Conservation (phyloP, 2,113 vertebrate genomes). For the Forbesichthys agassizii region DNA sequence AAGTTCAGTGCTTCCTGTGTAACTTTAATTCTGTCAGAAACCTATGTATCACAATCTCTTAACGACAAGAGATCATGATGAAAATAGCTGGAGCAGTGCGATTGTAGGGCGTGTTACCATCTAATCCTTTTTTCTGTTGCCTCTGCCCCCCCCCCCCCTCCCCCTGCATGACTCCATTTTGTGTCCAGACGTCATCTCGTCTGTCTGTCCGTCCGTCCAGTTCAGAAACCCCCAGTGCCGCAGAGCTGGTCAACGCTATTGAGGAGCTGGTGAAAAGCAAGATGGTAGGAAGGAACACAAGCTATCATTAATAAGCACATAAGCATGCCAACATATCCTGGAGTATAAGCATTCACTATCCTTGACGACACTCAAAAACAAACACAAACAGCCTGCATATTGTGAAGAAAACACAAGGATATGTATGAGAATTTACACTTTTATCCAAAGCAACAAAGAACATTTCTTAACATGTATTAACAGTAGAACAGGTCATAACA, state of each 20-base stretch:
- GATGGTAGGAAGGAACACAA: conserved; percentile 84
- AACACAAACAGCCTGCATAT: background rate
- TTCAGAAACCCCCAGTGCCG: conserved; percentile 96
- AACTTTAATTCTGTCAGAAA: background rate
- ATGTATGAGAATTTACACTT: too few species aligned
- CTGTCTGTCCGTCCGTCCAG: conserved; percentile 93
- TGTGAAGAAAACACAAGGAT: too few species aligned
- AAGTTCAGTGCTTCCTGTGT: background rate
- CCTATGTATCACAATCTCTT: too few species aligned
- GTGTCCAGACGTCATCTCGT: conserved; percentile 86
- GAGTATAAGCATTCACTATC: background rate
- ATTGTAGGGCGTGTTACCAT: background rate
- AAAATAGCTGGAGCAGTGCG: too few species aligned
- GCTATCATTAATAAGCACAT: accelerated
- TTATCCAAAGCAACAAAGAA: too few species aligned
- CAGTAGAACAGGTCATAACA: too few species aligned
- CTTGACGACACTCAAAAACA: background rate
- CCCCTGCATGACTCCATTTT: conserved; percentile 36
- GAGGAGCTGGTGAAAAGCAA: conserved; percentile 99
- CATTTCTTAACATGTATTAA: too few species aligned
- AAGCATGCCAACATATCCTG: background rate
- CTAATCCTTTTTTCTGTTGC: background rate
- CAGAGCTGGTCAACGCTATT: conserved; percentile 96
- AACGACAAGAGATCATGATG: too few species aligned
- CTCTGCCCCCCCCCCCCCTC: background rate